A percentile compares a stretch with the other conserved stretches of the same genome.
These are phyloP conservation scores for Malurus elegans DNA, from an alignment of 2,113 vertebrate species.

Conservation along the genomic window DNA sequence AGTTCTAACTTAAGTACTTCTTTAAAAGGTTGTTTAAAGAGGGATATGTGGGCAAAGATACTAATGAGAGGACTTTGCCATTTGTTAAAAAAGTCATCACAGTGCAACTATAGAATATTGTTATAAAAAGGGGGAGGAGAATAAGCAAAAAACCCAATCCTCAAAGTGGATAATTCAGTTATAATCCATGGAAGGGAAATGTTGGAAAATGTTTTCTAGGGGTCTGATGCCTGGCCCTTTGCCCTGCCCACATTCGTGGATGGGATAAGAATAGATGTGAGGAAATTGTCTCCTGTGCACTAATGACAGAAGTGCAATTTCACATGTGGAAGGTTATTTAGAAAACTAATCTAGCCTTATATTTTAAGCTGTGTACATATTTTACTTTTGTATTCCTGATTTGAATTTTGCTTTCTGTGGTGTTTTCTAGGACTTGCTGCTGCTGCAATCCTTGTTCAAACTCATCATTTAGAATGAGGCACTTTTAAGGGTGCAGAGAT, in stretches of 20 bases:
- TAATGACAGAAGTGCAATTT: background rate
- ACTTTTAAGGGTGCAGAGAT: background rate
- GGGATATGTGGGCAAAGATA: background rate
- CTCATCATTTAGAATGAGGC: background rate
- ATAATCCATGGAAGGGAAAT: background rate
- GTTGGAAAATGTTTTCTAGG: background rate
- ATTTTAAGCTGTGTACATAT: background rate
- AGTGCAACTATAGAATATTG: background rate
- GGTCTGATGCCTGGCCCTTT: background rate
- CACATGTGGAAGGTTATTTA: background rate
- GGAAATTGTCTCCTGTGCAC: background rate
- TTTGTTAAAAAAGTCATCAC: background rate
- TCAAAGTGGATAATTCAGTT: background rate
- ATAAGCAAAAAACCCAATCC: background rate
- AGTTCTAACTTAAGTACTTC: background rate
- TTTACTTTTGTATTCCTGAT: background rate
- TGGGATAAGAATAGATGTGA: accelerated
- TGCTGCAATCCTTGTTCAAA: background rate
- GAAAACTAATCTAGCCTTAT: no score
- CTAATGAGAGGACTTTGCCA: background rate
- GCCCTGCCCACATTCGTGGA: background rate
- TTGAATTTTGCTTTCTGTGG: background rate
- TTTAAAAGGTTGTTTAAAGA: background rate
- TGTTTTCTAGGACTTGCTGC: background rate
- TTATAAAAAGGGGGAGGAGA: background rate